A percentile compares a stretch with the other conserved stretches of the same genome.
Evolutionary conservation across 2,888 invertebrate genomes (phyloP).

Genomic region (Strigamia transsilvanica): DNA sequence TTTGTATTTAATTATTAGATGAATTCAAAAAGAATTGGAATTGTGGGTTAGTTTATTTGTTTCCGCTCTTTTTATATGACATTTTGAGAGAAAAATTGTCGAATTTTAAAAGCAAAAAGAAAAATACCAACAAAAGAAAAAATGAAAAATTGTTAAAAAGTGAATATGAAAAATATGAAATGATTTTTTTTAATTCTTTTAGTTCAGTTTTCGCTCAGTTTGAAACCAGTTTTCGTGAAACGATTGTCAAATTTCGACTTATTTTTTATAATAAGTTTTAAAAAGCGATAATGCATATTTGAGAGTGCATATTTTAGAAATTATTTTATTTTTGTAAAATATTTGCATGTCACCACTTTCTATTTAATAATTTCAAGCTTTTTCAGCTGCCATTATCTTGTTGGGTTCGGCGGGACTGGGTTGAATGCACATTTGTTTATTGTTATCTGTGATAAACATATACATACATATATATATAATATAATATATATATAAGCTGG

Average conservation of each 20-base stretch:
- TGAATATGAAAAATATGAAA: neutral
- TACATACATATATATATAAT: neutral
- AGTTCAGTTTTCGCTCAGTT: neutral
- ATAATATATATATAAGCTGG: too few species aligned
- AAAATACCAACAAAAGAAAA: neutral
- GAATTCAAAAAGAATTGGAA: neutral
- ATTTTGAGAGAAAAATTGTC: neutral
- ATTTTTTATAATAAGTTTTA: slow-evolving; percentile 5
- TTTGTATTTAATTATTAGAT: neutral
- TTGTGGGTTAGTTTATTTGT: slow-evolving; percentile 31
- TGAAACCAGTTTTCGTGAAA: neutral
- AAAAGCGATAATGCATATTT: neutral
- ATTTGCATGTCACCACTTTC: neutral
- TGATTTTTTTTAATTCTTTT: neutral
- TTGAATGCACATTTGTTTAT: slow-evolving; percentile 1
- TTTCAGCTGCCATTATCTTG: neutral
- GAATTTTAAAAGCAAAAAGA: neutral
- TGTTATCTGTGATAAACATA: slow-evolving; percentile 22
- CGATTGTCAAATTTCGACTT: neutral
- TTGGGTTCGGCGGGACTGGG: neutral
- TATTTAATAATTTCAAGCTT: slow-evolving; percentile 1
- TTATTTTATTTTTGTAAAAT: slow-evolving; percentile 10
- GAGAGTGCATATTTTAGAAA: neutral
- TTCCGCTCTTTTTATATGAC: neutral
- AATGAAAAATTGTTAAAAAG: neutral